Evolutionary conservation across 2,888 invertebrate genomes (phyloP), one percentile per base, ranked within the genome.

Genomic region (Cosmorhoe ocellata): DNA sequence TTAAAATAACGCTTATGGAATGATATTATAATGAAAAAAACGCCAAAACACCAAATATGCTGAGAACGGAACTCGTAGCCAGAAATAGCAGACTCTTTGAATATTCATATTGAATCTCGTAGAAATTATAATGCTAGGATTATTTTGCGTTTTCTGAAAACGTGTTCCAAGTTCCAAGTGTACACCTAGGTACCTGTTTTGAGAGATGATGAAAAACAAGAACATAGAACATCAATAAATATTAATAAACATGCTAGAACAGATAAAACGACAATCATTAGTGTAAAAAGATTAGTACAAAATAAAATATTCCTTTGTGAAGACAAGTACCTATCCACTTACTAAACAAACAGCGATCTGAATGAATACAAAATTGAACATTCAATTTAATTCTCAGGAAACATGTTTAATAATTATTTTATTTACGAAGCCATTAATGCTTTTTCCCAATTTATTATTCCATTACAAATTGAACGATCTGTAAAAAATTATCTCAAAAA

Each of bases 21-120:
- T n/a, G n/a, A n/a, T n/a, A n/a, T n/a, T n/a, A n/a, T n/a, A n/a
- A n/a, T n/a, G n/a, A n/a, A n/a, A n/a, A n/a, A n/a, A n/a, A 50
- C 50, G 39, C 32, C 46, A 31, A 36, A 46, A 36, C 31, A 50
- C 36, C 54, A 50, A 45, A 42, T 50, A 46, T 27, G n/a, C n/a
- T n/a, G n/a, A n/a, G n/a, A n/a, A n/a, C n/a, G 34, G 34, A 46
- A 46, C 33, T 34, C 31, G 44, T 32, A 48, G 18, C 27, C 44
- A 40, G 39, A 44, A 44, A 2, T 43, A 28, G 9, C 46, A 32
- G 14, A 24, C 27, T 14, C 26, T 26, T 13, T 30, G 11, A 3
- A 28, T 26, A 13, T 5, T 4, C 4, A 18, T 18, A 18, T 3
- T 18, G 4, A 2, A 18, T 3, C 18, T 18, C 4, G n/a, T n/a